Evolutionary conservation across 2,888 invertebrate genomes (phyloP).

Genomic region (Cantharis rufa): DNA sequence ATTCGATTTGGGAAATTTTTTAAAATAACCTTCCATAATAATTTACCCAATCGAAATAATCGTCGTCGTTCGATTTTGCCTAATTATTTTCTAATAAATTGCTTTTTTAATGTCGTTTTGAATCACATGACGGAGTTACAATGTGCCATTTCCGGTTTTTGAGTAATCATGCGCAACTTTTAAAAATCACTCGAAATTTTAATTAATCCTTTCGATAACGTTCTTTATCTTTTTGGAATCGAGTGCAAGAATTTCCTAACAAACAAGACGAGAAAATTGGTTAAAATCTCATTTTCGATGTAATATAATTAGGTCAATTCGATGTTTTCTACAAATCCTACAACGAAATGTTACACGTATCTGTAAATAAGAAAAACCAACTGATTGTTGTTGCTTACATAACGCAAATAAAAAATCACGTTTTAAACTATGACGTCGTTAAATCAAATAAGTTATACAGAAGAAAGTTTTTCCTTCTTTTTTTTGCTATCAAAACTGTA

Average conservation of each 20-base stretch:
- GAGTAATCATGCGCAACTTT: constrained; percentile 4
- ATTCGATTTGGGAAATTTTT: background rate
- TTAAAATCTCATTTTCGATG: background rate
- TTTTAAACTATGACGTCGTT: background rate
- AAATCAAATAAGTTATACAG: background rate
- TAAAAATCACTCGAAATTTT: background rate
- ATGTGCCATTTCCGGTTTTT: constrained; percentile 6
- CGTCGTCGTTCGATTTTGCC: background rate
- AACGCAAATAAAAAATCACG: background rate
- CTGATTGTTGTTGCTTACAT: background rate
- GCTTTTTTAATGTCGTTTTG: background rate
- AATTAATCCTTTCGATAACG: background rate
- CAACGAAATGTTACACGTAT: background rate
- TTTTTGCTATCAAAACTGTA: background rate
- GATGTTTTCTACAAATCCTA: background rate
- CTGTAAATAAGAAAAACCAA: background rate
- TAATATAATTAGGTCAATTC: background rate
- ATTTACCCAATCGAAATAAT: background rate
- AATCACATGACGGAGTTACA: constrained; percentile 10
- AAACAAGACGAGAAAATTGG: background rate
- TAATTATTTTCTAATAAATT: background rate
- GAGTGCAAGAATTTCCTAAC: background rate
- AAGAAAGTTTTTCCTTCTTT: background rate
- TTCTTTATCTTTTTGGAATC: background rate
- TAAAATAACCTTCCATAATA: background rate